phyloP scores from a whole-genome alignment of 2,797 vertebrate species.

The Taeniopygia guttata region DNA sequence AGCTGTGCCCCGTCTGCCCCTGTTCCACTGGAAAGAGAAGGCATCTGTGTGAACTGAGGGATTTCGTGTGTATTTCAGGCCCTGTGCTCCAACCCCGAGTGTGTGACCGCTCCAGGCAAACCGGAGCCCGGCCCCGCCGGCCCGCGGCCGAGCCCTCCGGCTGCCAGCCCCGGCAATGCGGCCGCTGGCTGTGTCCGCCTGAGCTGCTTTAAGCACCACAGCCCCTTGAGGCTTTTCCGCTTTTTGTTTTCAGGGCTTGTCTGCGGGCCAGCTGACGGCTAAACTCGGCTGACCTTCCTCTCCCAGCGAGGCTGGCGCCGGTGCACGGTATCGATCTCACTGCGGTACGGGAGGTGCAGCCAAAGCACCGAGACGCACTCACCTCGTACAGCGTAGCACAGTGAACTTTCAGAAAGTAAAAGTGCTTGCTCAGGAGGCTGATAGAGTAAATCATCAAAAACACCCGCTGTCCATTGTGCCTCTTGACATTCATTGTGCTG shows the following conservation, averaged over 20 bases:
- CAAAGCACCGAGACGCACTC: slow-evolving; percentile 2
- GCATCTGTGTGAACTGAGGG: neutral
- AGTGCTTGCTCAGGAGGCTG: slow-evolving; percentile 34
- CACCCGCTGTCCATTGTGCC: neutral
- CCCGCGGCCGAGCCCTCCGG: neutral
- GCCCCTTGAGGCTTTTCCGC: neutral
- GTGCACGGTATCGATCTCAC: slow-evolving; percentile 33
- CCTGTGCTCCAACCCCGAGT: no score
- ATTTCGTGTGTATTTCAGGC: neutral
- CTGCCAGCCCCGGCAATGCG: neutral
- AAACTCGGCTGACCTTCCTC: neutral
- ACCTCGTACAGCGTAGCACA: neutral
- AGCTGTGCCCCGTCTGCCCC: neutral
- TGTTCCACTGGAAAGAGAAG: neutral
- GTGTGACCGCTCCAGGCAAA: neutral
- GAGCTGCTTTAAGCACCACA: neutral
- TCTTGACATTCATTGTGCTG: slow-evolving; percentile 23
- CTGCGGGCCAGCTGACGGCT: neutral
- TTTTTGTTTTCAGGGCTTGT: neutral
- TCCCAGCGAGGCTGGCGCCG: neutral
- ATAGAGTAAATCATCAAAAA: slow-evolving; percentile 43
- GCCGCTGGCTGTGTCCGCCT: neutral
- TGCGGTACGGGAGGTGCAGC: slow-evolving; percentile 16
- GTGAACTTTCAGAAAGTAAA: slow-evolving; percentile 39
- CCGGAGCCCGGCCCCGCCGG: neutral